Conservation (phyloP, 2,113 vertebrate species). For the Calonectris borealis region DNA sequence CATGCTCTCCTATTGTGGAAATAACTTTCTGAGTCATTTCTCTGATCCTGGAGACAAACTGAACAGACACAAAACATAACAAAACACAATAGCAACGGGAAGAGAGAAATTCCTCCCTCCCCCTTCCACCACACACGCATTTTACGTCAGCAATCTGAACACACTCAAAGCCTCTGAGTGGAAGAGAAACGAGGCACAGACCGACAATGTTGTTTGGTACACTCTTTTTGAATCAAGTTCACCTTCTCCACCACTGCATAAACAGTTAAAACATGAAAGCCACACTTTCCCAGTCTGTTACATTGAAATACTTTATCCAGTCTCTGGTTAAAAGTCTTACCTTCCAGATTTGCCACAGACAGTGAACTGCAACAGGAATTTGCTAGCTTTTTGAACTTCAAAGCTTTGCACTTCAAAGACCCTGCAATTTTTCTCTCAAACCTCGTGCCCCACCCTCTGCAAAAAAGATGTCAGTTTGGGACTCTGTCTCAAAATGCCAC, state of each 20-base stretch:
- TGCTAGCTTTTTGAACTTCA: constrained; percentile 1
- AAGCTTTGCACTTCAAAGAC: constrained; percentile 23
- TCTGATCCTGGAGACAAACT: constrained; percentile 68
- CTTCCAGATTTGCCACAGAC: background rate
- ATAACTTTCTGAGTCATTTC: constrained; percentile 64
- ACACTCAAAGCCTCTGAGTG: background rate
- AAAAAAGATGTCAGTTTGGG: background rate
- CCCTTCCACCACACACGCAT: background rate
- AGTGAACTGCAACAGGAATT: background rate
- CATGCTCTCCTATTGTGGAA: constrained; percentile 52
- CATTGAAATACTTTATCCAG: background rate
- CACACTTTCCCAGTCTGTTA: background rate
- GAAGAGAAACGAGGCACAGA: background rate
- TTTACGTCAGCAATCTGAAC: background rate
- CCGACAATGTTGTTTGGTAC: background rate
- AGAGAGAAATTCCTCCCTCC: constrained; percentile 39
- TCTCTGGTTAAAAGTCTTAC: background rate
- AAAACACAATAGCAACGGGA: constrained; percentile 56
- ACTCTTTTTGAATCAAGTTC: background rate
- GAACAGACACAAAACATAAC: constrained; percentile 35
- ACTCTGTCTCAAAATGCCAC: background rate
- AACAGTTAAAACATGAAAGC: background rate
- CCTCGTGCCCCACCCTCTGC: background rate
- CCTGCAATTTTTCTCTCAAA: background rate
- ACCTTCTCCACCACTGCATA: background rate